phyloP scores from a whole-genome alignment of 2,797 vertebrate genomes.

The Agapornis canus region DNA sequence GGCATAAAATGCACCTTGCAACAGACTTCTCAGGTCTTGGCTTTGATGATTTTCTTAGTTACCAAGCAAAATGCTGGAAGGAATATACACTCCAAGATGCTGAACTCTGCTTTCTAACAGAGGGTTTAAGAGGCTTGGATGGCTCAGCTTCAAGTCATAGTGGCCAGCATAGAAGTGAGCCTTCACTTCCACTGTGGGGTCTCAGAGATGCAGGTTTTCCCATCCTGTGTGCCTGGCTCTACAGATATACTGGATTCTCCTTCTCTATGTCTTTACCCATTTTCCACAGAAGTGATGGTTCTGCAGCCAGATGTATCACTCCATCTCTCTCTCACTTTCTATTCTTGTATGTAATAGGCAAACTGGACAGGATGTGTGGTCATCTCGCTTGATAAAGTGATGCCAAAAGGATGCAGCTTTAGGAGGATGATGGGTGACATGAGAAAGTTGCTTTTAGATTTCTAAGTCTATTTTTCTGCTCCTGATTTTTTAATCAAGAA shows the following conservation, averaged over 20 bases:
- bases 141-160: not conserved
- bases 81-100: not conserved
- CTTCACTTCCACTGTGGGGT: not conserved
- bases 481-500: not conserved
- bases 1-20: not conserved
- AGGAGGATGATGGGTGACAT: rapidly evolving
- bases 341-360: not conserved
- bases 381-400: not conserved
- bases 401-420: not conserved
- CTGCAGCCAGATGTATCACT: not conserved
- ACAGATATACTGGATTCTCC: not conserved
- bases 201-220: not conserved
- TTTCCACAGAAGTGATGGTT: not conserved
- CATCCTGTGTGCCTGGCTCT: not conserved
- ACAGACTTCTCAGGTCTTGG: not conserved
- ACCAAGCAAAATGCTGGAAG: not conserved
- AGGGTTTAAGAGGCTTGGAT: not conserved
- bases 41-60: not conserved
- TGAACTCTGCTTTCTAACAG: not conserved
- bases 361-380: not conserved
- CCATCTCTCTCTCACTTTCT: not conserved
- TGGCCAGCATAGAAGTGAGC: not conserved
- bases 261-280: not conserved
- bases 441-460: not conserved
- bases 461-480: not conserved